phyloP scores from a whole-genome alignment of 2,888 invertebrate genomes.

The Stictocephala bisonia region DNA sequence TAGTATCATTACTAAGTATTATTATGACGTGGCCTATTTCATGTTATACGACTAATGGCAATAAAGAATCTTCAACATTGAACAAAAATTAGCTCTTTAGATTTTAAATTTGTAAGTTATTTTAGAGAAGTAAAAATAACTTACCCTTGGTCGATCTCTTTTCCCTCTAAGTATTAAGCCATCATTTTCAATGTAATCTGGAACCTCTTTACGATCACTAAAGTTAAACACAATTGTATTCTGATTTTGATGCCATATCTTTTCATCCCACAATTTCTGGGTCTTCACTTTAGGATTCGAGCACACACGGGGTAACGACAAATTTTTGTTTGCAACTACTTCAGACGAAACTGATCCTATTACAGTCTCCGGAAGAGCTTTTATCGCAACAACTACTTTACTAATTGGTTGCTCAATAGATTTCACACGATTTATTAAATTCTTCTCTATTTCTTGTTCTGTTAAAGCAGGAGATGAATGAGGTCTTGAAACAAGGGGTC shows the following conservation, averaged over 20 bases:
- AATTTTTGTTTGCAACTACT: constrained; percentile 46
- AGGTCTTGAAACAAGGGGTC: constrained; percentile 65
- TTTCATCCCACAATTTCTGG: constrained; percentile 65
- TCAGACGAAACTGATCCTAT: constrained; percentile 49
- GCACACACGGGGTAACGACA: constrained; percentile 39
- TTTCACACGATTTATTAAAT: constrained; percentile 75
- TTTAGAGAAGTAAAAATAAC: constrained; percentile 59
- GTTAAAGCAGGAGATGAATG: constrained; percentile 65
- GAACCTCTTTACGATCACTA: constrained; percentile 84
- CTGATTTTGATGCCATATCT: constrained; percentile 70
- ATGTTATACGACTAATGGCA: too few species aligned
- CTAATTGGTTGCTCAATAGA: constrained; percentile 68
- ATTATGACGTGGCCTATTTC: too few species aligned
- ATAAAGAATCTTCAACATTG: too few species aligned
- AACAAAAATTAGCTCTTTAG: not conserved
- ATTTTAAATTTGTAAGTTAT: not conserved
- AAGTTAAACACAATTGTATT: constrained; percentile 90
- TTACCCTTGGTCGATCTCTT: constrained; percentile 80
- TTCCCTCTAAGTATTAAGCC: constrained; percentile 78
- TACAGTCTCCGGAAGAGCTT: constrained; percentile 54
- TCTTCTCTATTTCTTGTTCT: constrained; percentile 75
- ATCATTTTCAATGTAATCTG: constrained; percentile 93
- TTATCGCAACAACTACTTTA: constrained; percentile 66
- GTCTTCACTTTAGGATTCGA: constrained; percentile 48
- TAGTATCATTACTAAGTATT: too few species aligned